Percentiles rank a stretch among this genome's conserved stretches.
These are phyloP conservation scores for Lytechinus variegatus DNA, from an alignment of 35 echinoderm and acorn worm genomes.

Conservation along the genomic window DNA sequence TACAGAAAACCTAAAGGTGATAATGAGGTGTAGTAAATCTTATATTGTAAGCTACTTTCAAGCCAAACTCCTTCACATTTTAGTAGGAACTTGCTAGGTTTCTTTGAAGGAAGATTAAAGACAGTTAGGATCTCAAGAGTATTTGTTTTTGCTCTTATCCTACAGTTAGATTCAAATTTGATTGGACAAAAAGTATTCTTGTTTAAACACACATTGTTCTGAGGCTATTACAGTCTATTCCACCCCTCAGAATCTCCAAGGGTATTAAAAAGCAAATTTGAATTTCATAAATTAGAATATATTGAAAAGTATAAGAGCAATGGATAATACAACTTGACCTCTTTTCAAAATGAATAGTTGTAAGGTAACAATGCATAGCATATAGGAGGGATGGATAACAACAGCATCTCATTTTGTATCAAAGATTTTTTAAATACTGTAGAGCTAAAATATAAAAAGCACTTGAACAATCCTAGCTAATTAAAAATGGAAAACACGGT, in stretches of 20 bases:
- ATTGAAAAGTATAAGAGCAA: no score
- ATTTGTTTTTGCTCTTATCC: not conserved
- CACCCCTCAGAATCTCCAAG: no score
- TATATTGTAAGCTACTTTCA: not conserved
- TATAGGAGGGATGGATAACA: not conserved
- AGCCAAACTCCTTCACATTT: not conserved
- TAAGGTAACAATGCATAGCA: not conserved
- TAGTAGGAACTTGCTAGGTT: not conserved
- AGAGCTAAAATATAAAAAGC: no score
- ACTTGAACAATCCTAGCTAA: no score
- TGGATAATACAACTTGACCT: no score
- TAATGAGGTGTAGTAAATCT: not conserved
- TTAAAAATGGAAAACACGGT: no score
- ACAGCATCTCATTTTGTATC: not conserved
- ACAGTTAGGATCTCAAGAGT: not conserved
- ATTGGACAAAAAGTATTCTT: not conserved
- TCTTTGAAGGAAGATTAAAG: not conserved
- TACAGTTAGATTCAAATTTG: conserved; percentile 39
- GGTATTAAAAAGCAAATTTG: no score
- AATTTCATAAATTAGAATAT: no score
- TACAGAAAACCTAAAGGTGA: not conserved
- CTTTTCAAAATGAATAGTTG: no score
- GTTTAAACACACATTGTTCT: not conserved
- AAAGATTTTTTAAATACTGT: no score
- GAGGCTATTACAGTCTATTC: not conserved